Percentiles rank a stretch among this genome's conserved stretches.
Conservation (phyloP, 1,140 invertebrate species). For the Diorhabda carinulata region DNA sequence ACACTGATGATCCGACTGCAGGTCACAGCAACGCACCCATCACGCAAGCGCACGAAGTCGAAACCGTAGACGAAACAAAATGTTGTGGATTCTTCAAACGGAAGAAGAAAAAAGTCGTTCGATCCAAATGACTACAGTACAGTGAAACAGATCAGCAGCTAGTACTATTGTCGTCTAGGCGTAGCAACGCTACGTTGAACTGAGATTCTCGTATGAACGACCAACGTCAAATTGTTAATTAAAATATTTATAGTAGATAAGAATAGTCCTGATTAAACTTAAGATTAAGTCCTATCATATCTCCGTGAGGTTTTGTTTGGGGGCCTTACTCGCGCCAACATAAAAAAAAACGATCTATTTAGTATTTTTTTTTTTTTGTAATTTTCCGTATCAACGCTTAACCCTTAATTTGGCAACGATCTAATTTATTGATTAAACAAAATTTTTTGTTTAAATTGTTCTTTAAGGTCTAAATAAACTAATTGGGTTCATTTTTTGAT, state of each 20-base stretch:
- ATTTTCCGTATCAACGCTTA: background rate
- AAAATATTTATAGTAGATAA: constrained; percentile 45
- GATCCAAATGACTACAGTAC: constrained; percentile 71
- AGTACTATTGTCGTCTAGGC: constrained; percentile 48
- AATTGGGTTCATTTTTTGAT: too few species aligned
- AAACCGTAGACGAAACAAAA: constrained; percentile 89
- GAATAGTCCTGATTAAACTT: constrained; percentile 44
- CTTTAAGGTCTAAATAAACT: too few species aligned
- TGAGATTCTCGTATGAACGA: constrained; percentile 37
- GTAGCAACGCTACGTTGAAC: constrained; percentile 47
- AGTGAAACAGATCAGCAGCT: constrained; percentile 49
- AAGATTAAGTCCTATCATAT: constrained; percentile 45
- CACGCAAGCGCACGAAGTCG: constrained; percentile 87
- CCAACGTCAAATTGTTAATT: constrained; percentile 45
- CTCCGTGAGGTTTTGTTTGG: constrained; percentile 40
- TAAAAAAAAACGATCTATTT: too few species aligned
- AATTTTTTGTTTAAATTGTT: background rate
- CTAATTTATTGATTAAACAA: background rate
- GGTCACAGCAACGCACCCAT: constrained; percentile 96
- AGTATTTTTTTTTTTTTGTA: too few species aligned
- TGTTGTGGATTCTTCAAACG: constrained; percentile 96
- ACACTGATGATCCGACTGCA: constrained; percentile 90
- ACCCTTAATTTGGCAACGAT: background rate
- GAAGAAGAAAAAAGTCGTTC: constrained; percentile 90
- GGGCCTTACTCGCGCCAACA: constrained; percentile 37